Conservation (phyloP, 2,888 invertebrate genomes). For the Tenthredo scrophulariae region DNA sequence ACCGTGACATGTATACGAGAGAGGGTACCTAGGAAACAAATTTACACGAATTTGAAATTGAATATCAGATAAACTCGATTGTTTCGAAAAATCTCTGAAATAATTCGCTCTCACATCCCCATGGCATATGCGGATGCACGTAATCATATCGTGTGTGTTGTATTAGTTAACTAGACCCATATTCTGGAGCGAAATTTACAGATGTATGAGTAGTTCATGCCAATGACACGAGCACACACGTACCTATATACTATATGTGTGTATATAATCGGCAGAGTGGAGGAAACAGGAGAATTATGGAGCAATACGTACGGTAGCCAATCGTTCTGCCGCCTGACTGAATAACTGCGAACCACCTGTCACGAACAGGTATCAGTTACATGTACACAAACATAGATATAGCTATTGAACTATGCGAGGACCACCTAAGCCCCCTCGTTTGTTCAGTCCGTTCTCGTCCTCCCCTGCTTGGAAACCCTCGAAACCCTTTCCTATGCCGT, state of each 20-base stretch:
- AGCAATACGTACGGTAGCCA: slow-evolving; percentile 53
- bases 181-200: not conserved
- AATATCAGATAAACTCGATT: not conserved
- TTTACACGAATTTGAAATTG: not conserved
- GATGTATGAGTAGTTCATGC: not conserved
- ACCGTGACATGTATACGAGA: not conserved
- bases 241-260: too few species aligned
- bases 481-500: not conserved
- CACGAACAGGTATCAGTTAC: slow-evolving; percentile 66
- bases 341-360: slow-evolving; percentile 71
- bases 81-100: not conserved
- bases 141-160: not conserved
- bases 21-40: not conserved
- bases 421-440: slow-evolving; percentile 59
- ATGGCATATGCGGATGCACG: not conserved
- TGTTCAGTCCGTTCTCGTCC: not conserved
- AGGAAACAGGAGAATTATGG: slow-evolving; percentile 50
- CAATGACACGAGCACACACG: slow-evolving; percentile 39
- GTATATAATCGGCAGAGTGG: slow-evolving; percentile 51
- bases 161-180: not conserved
- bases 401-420: slow-evolving; percentile 56
- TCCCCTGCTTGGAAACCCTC: not conserved
- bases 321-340: slow-evolving; percentile 66
- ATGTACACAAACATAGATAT: slow-evolving; percentile 60
- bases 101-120: not conserved